Evolutionary conservation across 2,797 vertebrate species (phyloP).

Genomic region (Podarcis lilfordi): DNA sequence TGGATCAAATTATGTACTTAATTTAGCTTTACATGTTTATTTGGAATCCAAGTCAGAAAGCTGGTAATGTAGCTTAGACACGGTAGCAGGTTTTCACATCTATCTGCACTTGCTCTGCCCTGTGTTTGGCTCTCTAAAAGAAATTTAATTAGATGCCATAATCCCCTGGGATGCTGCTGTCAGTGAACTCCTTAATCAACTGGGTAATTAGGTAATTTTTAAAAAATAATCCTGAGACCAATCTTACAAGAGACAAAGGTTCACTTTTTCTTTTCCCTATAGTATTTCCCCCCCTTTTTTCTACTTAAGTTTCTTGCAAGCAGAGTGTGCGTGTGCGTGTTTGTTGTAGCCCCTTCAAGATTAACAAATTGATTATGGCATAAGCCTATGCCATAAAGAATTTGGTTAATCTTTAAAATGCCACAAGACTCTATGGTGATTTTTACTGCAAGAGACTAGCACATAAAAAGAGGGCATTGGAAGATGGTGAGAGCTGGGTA

Average conservation of each 20-base stretch:
- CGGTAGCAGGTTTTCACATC: not conserved
- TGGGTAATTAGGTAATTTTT: not conserved
- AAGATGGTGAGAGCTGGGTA: no score
- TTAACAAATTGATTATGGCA: no score
- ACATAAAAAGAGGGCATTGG: no score
- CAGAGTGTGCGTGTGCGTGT: not conserved
- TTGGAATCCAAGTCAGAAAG: not conserved
- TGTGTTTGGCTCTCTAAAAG: not conserved
- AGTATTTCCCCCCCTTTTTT: not conserved
- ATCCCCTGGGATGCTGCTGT: not conserved
- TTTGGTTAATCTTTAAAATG: no score
- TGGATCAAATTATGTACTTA: not conserved
- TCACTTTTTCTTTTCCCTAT: not conserved
- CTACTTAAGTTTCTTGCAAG: not conserved
- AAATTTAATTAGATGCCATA: slow-evolving; percentile 22
- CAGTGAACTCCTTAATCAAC: not conserved
- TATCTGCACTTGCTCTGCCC: not conserved
- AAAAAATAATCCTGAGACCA: not conserved
- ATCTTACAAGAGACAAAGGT: not conserved
- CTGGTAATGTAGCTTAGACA: not conserved
- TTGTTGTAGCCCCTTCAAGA: no score
- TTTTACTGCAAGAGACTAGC: no score
- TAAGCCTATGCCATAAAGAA: no score
- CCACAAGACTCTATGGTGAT: no score
- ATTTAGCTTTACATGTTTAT: slow-evolving; percentile 16